Base-by-base conservation (phyloP, 2,113 vertebrate genomes). In the Takifugu flavidus region DNA sequence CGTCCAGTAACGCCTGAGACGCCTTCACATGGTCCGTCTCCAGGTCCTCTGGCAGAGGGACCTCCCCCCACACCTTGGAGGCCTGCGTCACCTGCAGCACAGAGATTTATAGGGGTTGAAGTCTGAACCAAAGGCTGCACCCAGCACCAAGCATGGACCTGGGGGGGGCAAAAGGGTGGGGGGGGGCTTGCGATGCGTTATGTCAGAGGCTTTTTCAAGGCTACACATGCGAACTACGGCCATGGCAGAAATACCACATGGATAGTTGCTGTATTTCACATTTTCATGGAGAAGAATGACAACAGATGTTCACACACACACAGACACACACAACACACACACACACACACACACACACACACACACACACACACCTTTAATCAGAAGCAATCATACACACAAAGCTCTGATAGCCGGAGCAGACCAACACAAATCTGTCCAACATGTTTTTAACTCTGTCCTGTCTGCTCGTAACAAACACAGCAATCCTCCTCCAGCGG, bases 31-130 rank as follows among this genome's bases (percentile, higher is more conserved):
- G 85, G 55, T 83, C 74, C 1, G 82, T 78, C 42, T 91, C 89
- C 64, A 90, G 59, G 77, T 92, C 90, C 63, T 91, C 90, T 6
- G 90, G 89, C 55, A 89, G 43, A 3, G 88, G 83, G 14, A 91
- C 88, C 73, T 91, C 91, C 42, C 83, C 88, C 91, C 87, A 92
- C 65, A 92, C 91, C 85, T 92, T 92, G 44, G 91, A 92, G 69
- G 87, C 79, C 59, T 78, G 69, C 28, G 77, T 83, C 81, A 91
- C 88, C 91, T 92, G 78, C 39, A 65, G 52, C 55, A 87, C 65
- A 20, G 6, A 76, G 56, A 75, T 83, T 88, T 71, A 89, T 26
- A 50, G 70, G 60, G 75, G 73, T 70, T 85, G 42, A 86, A 78
- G 80, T 78, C 57, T 67, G 34, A 4, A 2, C 3, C 53, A 69